Conservation (phyloP, 2,888 invertebrate genomes). For the Scotopteryx bipunctaria region DNA sequence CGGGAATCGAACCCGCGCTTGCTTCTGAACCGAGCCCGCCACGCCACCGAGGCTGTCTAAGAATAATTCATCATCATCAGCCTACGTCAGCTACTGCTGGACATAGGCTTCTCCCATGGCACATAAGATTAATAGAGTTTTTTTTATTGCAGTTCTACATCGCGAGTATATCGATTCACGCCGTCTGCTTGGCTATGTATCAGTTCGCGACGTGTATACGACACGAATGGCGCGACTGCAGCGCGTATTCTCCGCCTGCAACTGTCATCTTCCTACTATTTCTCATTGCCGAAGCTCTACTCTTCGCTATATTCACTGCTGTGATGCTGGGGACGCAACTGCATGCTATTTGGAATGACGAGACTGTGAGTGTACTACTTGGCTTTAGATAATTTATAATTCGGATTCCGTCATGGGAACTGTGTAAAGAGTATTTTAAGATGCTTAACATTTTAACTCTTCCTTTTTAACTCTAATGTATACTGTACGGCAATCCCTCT, state of each 20-base stretch:
- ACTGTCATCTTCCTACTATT: conserved; percentile 96
- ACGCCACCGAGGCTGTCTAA: too few relatives aligned
- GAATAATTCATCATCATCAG: too few relatives aligned
- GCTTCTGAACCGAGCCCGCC: too few relatives aligned
- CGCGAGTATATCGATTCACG: conserved; percentile 97
- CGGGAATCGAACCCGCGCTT: too few relatives aligned
- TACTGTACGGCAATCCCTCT: too few relatives aligned
- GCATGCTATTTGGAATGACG: conserved; percentile 98
- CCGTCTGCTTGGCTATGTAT: conserved; percentile 94
- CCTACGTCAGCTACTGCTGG: too few relatives aligned
- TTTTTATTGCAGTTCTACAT: conserved; percentile 94
- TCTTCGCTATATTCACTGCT: conserved; percentile 98
- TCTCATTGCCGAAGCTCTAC: conserved; percentile 95
- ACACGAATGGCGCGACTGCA: conserved; percentile 97
- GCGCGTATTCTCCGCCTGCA: conserved; percentile 96
- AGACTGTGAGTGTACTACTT: conserved; percentile 87
- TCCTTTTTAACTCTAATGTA: too few relatives aligned
- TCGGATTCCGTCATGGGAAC: too few relatives aligned
- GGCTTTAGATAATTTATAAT: too few relatives aligned
- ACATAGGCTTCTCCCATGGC: too few relatives aligned
- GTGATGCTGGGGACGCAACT: conserved; percentile 99
- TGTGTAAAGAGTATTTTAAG: too few relatives aligned
- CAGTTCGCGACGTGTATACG: conserved; percentile 97
- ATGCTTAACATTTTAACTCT: too few relatives aligned
- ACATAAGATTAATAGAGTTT: neutral